Conservation (phyloP, 2,797 vertebrate genomes). For the Miichthys miiuy region DNA sequence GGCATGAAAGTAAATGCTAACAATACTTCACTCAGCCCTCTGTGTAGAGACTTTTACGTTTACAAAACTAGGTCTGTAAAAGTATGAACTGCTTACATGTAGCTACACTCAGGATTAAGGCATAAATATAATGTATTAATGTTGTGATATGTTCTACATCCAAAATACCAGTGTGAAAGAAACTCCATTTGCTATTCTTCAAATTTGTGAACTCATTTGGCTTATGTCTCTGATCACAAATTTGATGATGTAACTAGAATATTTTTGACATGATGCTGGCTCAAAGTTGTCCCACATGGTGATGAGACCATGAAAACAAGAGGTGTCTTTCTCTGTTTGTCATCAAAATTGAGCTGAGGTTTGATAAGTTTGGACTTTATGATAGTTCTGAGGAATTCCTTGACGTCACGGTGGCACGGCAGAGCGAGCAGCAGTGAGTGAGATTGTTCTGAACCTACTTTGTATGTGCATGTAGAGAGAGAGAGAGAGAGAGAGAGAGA, state of each 20-base stretch:
- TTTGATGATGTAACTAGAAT: background rate
- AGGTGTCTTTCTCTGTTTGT: background rate
- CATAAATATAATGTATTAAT: background rate
- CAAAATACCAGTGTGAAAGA: background rate
- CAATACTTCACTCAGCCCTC: background rate
- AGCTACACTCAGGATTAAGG: background rate
- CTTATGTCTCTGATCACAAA: background rate
- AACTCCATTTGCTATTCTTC: background rate
- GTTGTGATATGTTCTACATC: background rate
- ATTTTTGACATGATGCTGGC: background rate
- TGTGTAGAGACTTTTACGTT: background rate
- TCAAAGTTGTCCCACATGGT: background rate
- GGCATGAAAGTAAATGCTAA: background rate
- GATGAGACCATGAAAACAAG: conserved; percentile 14
- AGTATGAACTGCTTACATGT: background rate
- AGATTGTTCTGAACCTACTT: conserved; percentile 67
- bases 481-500: background rate
- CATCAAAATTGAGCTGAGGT: conserved; percentile 41
- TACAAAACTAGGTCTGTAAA: background rate
- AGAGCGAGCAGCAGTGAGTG: conserved; percentile 57
- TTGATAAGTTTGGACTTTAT: conserved; percentile 53
- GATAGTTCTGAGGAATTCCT: conserved; percentile 70
- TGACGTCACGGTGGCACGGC: conserved; percentile 64
- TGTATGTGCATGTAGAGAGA: conserved; percentile 49
- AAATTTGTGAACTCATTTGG: background rate